These are phyloP conservation scores for Elachura formosa DNA, from an alignment of 2,113 vertebrate genomes.

Conservation along the genomic window DNA sequence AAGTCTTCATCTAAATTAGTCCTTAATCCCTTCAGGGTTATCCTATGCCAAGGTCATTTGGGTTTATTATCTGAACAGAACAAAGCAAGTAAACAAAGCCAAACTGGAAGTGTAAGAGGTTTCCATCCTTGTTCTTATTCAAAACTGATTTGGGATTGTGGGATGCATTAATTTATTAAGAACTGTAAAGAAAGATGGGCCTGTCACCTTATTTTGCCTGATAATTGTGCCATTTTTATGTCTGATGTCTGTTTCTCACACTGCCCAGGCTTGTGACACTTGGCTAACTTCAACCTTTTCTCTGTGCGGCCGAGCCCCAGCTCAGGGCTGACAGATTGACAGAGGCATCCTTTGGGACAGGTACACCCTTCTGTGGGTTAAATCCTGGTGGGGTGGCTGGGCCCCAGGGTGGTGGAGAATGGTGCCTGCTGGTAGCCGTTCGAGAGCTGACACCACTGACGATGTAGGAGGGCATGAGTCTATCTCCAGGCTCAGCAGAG, in stretches of 20 bases:
- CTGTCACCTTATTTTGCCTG: not conserved
- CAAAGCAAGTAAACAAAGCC: not conserved
- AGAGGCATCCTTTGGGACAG: not conserved
- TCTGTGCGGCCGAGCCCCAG: not conserved
- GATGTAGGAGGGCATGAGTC: too few species aligned
- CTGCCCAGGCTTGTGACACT: rapidly evolving
- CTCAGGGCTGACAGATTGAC: not conserved
- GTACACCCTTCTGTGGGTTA: not conserved
- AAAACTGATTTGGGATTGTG: not conserved
- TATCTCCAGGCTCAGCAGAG: not conserved
- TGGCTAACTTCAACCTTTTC: not conserved
- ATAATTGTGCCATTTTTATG: not conserved
- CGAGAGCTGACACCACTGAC: rapidly evolving
- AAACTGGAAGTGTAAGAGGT: not conserved
- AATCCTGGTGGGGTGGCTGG: rapidly evolving
- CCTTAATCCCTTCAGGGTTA: not conserved
- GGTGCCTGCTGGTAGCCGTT: not conserved
- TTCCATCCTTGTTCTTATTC: not conserved
- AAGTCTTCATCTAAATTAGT: not conserved
- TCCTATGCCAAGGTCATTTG: not conserved
- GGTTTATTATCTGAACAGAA: not conserved
- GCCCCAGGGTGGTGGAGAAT: too few species aligned
- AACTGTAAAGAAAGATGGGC: not conserved
- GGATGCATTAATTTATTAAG: not conserved
- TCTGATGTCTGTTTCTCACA: not conserved